Percentiles rank a stretch among this genome's conserved stretches.
phyloP scores from a whole-genome alignment of 2,797 vertebrate species.

The Erpetoichthys calabaricus region DNA sequence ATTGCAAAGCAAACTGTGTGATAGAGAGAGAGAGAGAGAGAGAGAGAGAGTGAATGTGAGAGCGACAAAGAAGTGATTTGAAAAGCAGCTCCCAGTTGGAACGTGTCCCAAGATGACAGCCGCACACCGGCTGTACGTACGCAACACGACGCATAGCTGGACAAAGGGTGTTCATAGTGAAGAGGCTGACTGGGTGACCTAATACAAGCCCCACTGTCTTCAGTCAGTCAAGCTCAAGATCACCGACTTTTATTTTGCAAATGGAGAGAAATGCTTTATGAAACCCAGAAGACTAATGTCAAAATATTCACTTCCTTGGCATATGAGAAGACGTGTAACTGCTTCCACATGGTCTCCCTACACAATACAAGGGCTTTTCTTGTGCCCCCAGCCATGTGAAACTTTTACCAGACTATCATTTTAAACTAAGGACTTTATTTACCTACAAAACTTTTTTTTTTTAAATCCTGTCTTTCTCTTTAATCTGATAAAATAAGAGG shows the following conservation, averaged over 20 bases:
- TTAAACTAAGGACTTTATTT: no score
- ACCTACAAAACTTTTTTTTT: no score
- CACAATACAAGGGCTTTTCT: conserved; percentile 5
- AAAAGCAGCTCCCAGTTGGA: no score
- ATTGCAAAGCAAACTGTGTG: no score
- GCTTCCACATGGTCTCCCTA: conserved; percentile 10
- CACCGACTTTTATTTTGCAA: conserved; percentile 4
- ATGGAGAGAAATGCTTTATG: conserved; percentile 12
- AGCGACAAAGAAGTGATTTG: no score
- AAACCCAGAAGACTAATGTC: conserved; percentile 13
- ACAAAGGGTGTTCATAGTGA: conserved; percentile 4
- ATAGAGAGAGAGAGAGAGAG: no score
- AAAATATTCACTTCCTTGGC: conserved; percentile 12
- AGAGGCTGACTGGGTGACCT: background rate
- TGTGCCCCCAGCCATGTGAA: conserved; percentile 4
- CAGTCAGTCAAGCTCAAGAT: conserved; percentile 1
- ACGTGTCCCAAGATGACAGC: no score
- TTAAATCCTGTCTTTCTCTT: no score
- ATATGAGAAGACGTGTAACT: conserved; percentile 9
- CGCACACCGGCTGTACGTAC: no score
- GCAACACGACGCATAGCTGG: background rate
- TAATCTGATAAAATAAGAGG: no score
- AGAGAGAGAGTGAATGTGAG: no score
- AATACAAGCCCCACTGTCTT: conserved; percentile 9
- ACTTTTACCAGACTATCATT: conserved; percentile 8